These are phyloP conservation scores for Mormyrus proboscirostris DNA, from an alignment of 2,797 vertebrate genomes.

Conservation along the genomic window DNA sequence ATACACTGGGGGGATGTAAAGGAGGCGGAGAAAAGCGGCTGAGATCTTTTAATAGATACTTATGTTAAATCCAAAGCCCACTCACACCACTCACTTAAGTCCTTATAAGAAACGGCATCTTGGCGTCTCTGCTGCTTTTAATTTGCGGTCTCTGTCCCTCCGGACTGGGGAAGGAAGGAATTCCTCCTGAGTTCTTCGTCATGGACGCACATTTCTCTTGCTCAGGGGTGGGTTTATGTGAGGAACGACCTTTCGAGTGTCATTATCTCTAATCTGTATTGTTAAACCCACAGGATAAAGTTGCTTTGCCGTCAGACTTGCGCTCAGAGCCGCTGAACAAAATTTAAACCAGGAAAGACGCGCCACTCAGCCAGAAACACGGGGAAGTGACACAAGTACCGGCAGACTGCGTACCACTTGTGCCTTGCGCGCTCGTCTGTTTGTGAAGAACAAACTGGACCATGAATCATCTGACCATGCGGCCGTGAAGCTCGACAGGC, in stretches of 20 bases:
- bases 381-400: not conserved
- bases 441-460: not conserved
- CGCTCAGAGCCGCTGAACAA: not conserved
- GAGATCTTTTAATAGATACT: conserved; percentile 11
- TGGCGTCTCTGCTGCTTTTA: not conserved
- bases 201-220: not conserved
- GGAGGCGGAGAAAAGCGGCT: not conserved
- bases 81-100: not conserved
- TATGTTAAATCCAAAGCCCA: not conserved
- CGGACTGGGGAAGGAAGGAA: conserved; percentile 21
- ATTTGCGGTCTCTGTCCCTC: conserved; percentile 20
- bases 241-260: not conserved
- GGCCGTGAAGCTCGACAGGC: not conserved
- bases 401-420: not conserved
- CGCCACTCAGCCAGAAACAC: not conserved
- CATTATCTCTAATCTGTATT: not conserved
- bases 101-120: conserved; percentile 21
- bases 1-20: conserved; percentile 19
- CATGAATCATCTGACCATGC: not conserved
- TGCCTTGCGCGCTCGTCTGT: not conserved
- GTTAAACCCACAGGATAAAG: not conserved
- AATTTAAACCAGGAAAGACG: not conserved
- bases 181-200: not conserved
- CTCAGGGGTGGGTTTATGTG: not conserved
- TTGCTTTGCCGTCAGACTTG: not conserved